Conservation (phyloP, 2,113 vertebrate genomes). For the Rhinoptilus africanus region DNA sequence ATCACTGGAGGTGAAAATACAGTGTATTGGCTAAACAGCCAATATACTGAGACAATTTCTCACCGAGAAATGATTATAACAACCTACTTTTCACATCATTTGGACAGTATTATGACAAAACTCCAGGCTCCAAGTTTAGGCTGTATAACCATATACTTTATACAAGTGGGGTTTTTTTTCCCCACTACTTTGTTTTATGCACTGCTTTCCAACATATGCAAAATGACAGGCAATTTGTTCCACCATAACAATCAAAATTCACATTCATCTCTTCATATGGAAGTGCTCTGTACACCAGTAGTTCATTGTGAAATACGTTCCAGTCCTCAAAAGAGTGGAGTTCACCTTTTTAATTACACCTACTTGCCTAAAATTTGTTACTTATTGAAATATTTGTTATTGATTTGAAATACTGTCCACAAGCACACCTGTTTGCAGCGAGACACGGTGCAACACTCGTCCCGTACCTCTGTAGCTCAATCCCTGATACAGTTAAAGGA, state of each 20-base stretch:
- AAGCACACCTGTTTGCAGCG: background rate
- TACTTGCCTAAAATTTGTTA: background rate
- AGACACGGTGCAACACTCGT: background rate
- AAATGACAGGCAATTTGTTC: background rate
- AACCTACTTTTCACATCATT: background rate
- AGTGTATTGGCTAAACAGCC: background rate
- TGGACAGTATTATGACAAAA: background rate
- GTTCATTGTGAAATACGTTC: background rate
- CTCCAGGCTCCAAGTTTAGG: background rate
- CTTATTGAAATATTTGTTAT: background rate
- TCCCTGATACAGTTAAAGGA: background rate
- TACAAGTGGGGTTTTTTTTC: background rate
- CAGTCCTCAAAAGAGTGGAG: background rate
- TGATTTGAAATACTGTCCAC: accelerated
- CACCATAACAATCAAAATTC: background rate
- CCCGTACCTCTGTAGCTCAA: background rate
- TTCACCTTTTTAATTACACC: background rate
- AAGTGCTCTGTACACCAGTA: background rate
- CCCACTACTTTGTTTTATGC: background rate
- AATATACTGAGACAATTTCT: background rate
- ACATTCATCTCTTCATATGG: background rate
- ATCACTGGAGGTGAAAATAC: background rate
- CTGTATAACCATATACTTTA: background rate
- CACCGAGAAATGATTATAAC: background rate
- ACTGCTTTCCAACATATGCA: background rate